phyloP scores from a whole-genome alignment of 2,113 vertebrate species.

The Toxostoma redivivum region DNA sequence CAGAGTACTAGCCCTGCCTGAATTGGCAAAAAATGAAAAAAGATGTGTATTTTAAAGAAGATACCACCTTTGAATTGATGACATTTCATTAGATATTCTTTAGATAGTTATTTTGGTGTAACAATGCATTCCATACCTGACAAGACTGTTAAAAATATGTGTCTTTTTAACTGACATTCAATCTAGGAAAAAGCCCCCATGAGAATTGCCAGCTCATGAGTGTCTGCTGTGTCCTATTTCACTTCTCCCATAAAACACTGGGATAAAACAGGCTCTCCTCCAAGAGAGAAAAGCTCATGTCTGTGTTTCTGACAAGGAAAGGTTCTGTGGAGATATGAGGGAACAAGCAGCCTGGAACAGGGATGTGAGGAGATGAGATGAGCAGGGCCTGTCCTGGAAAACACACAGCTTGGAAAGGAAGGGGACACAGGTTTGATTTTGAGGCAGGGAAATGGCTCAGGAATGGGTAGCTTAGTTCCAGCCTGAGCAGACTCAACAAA shows the following conservation, averaged over 20 bases:
- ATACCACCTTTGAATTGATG: neutral
- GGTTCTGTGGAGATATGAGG: neutral
- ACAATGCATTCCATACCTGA: neutral
- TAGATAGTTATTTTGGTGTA: neutral
- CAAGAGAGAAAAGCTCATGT: neutral
- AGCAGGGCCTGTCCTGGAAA: neutral
- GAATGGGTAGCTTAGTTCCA: neutral
- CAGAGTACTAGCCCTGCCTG: neutral
- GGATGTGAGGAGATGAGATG: neutral
- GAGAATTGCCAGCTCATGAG: neutral
- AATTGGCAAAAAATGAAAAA: neutral
- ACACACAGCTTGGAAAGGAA: neutral
- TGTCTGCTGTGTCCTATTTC: neutral
- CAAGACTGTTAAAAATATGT: neutral
- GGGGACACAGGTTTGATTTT: neutral
- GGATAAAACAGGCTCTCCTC: neutral
- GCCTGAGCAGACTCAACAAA: neutral
- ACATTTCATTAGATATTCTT: neutral
- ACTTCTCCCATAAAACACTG: neutral
- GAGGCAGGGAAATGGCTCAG: neutral
- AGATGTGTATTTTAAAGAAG: neutral
- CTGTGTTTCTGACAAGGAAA: neutral
- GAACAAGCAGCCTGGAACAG: neutral
- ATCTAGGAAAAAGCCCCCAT: neutral
- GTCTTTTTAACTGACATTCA: neutral